Evolutionary conservation across 1,140 invertebrate species (phyloP), one percentile per base, ranked within the genome.

Genomic region (Gonioctena quinquepunctata): DNA sequence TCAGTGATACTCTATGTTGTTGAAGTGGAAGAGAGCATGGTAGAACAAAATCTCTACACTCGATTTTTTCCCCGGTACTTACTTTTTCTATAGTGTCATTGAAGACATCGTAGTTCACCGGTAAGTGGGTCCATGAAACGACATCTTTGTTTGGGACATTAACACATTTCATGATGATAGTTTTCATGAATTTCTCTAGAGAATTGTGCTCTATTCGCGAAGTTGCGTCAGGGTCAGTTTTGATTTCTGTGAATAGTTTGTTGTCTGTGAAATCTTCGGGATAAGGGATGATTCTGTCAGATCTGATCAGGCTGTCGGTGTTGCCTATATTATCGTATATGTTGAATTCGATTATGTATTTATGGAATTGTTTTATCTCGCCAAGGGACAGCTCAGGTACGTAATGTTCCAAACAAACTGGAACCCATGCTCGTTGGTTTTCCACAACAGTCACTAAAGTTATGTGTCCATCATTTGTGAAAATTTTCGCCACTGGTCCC

Each of bases 401-500:
- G 42, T 28, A 33, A 61, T 76, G 71, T 48, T 71, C 50, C 0
- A 76, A 13, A 21, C 50, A 72, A 11, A 77, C 25, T 0, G 76
- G 76, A 4, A 73, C 60, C 67, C 70, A 77, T 5, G 48, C 23
- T 42, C 56, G 28, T 13, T 63, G 60, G 22, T 74, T 65, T 23
- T 33, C 61, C 1, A 27, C 57, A n/a, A 73, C 49, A 8, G 66
- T 68, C 57, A 63, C 62, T 28, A 76, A 61, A 1, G 61, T 42
- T 28, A 76, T 64, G 16, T 50, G 33, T 11, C 62, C 66, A 25
- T 76, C 70, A 22, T 19, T 28, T 2, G 69, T 33, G 7, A 69
- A 69, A 33, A 77, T 71, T 67, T 73, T 73, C 3, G 66, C 72
- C 23, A 62, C 61, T n/a, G 63, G 66, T 3, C 42, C 49, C 72